phyloP scores from a whole-genome alignment of 2,888 invertebrate genomes.

The Polylopha cassiicola region DNA sequence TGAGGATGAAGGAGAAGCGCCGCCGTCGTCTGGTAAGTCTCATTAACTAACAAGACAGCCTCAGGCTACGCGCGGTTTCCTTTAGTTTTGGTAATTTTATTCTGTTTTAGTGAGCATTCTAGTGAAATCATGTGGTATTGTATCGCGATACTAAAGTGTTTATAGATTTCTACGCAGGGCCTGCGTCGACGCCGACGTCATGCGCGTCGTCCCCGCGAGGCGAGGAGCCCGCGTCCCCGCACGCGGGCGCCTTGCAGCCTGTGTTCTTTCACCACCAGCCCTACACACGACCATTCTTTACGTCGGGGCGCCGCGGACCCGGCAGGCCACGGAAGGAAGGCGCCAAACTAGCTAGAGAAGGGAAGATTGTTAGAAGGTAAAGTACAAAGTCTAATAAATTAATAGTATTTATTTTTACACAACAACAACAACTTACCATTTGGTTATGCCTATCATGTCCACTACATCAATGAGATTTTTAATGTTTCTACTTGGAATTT shows the following conservation, averaged over 20 bases:
- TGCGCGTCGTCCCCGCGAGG: constrained; percentile 80
- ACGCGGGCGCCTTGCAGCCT: constrained; percentile 58
- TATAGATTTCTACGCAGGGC: constrained; percentile 75
- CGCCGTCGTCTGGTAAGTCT: constrained; percentile 74
- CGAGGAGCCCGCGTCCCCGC: constrained; percentile 80
- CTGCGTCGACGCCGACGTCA: constrained; percentile 81
- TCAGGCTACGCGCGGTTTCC: background rate
- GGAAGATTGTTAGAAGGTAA: constrained; percentile 71
- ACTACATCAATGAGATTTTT: too few relatives aligned
- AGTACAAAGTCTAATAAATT: constrained; percentile 7
- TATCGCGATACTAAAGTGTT: constrained; percentile 16
- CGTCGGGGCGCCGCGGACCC: constrained; percentile 82
- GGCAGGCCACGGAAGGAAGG: constrained; percentile 89
- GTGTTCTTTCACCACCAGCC: constrained; percentile 67
- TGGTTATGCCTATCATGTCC: too few relatives aligned
- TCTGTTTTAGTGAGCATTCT: background rate
- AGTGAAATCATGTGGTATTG: constrained; percentile 1
- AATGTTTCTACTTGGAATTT: too few relatives aligned
- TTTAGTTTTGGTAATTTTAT: constrained; percentile 1
- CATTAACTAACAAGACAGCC: background rate
- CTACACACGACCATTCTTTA: constrained; percentile 66
- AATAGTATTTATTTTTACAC: background rate
- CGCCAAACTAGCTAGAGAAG: constrained; percentile 68
- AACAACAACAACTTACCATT: constrained; percentile 1
- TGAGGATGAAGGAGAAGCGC: constrained; percentile 84